Evolutionary conservation across 2,888 invertebrate species (phyloP).

Genomic region (Clunio marinus): DNA sequence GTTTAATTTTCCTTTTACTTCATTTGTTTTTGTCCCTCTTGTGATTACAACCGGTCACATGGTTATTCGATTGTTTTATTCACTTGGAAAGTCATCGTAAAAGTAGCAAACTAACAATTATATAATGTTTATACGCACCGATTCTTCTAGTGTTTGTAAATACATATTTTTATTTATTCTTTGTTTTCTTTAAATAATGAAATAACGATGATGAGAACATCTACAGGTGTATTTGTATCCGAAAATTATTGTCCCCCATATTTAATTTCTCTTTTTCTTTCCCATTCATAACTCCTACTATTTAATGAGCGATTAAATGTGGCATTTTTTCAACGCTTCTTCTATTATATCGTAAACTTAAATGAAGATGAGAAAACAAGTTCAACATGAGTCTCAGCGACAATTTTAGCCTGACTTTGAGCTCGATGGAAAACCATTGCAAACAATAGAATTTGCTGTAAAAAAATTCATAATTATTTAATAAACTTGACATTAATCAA

Average conservation of each 20-base stretch:
- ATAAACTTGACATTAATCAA: background rate
- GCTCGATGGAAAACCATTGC: background rate
- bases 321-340: too few species aligned
- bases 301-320: slow-evolving; percentile 20
- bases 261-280: background rate
- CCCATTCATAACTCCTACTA: background rate
- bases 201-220: slow-evolving; percentile 10
- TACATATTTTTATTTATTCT: background rate
- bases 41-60: background rate
- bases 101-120: slow-evolving; percentile 22
- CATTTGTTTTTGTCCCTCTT: background rate
- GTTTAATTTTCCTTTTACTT: slow-evolving; percentile 35
- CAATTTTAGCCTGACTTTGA: background rate
- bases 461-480: background rate
- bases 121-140: slow-evolving; percentile 3
- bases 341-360: too few species aligned
- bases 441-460: slow-evolving; percentile 1
- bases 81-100: background rate
- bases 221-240: slow-evolving; percentile 34
- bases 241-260: background rate
- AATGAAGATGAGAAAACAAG: background rate
- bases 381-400: background rate
- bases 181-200: background rate
- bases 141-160: background rate
- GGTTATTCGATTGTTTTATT: background rate